These are phyloP conservation scores for Thamnaconus septentrionalis DNA, from an alignment of 2,113 vertebrate genomes.

Conservation along the genomic window DNA sequence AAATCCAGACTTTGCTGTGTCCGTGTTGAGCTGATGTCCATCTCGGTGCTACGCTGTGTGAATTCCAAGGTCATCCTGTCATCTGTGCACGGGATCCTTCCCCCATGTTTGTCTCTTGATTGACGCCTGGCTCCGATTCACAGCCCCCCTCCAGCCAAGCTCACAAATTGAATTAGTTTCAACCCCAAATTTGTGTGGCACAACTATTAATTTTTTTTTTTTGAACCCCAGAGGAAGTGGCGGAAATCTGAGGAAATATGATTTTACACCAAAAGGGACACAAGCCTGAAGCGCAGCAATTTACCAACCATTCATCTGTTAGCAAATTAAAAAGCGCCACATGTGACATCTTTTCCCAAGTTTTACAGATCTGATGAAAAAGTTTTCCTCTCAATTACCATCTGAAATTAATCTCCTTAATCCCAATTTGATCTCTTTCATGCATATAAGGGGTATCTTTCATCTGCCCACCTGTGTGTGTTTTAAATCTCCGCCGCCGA, in stretches of 20 bases:
- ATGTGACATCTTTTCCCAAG: constrained; percentile 73
- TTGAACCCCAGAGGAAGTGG: constrained; percentile 72
- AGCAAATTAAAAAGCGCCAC: constrained; percentile 72
- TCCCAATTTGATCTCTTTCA: constrained; percentile 77
- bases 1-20: too few species aligned
- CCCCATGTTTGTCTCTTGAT: constrained; percentile 38
- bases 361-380: constrained; percentile 76
- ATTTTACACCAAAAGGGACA: constrained; percentile 62
- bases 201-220: constrained; percentile 77
- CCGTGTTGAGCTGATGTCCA: too few species aligned
- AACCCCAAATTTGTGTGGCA: constrained; percentile 70
- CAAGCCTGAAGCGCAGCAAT: constrained; percentile 68
- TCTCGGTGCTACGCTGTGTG: background rate
- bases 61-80: constrained; percentile 49
- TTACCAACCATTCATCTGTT: constrained; percentile 70
- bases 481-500: constrained; percentile 61
- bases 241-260: constrained; percentile 60
- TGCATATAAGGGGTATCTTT: constrained; percentile 69
- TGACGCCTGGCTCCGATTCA: constrained; percentile 45
- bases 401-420: constrained; percentile 78
- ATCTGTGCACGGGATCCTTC: constrained; percentile 35
- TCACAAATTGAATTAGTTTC: constrained; percentile 75
- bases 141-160: constrained; percentile 61
- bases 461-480: constrained; percentile 70
- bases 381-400: constrained; percentile 74